Base-by-base conservation (phyloP, 2,888 invertebrate genomes). In the Steinernema carpocapsae region DNA sequence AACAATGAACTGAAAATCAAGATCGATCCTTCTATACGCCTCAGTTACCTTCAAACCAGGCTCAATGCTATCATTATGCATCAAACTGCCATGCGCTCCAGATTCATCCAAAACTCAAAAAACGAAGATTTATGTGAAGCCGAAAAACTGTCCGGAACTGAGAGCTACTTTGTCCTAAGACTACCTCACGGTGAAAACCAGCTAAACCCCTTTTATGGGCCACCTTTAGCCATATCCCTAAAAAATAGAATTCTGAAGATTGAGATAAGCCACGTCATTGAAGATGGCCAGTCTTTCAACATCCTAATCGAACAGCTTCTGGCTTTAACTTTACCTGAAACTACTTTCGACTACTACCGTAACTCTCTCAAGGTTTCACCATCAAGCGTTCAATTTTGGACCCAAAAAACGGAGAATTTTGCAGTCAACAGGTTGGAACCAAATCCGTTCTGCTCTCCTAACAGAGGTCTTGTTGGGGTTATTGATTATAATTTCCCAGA, bases 201-300 rank as follows among this genome's bases (percentile, higher is more conserved):
- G 24, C 14, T 56, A 6, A 19, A 56, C 26, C 56, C 26, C 26
- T 56, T 56, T 19, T 24, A 56, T 6, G 22, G 22, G 3, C 56
- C 56, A 6, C 56, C 56, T 10, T 7, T 56, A 12, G 3, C 56
- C 4, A 17, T 56, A 6, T 3, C 12, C 56, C 26, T 26, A 6
- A 3, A 17, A 3, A 26, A 26, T 24, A 24, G 24, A 10, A 24
- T 17, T 22, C 26, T 56, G 19, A 10, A 26, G 12, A 24, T 56
- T 17, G 26, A 22, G 17, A 56, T 56, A 4, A 56, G 56, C 26
- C 56, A 56, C 22, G 56, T 56, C 26, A 56, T 56, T 26, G 56
- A 56, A 24, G 56, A 56, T 17, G 56, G 56, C 26, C 56, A 26
- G 6, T 56, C 56, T 7, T 56, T 56, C 56, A 56, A 56, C 22